These are phyloP conservation scores for Mugil cephalus DNA, from an alignment of 2,113 vertebrate genomes.

Conservation along the genomic window DNA sequence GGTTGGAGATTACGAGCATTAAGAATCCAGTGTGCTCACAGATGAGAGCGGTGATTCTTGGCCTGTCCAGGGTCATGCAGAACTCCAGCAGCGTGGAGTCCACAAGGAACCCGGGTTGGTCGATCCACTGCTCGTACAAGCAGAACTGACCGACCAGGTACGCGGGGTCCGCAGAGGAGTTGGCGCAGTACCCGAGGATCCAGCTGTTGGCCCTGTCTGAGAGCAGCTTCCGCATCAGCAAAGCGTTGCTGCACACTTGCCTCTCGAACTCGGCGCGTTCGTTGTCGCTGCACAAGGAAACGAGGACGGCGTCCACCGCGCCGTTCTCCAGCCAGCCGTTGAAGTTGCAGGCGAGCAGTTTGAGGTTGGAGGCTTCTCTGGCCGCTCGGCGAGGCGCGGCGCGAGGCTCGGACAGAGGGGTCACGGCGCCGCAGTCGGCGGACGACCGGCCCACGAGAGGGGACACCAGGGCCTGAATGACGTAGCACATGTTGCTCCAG, in stretches of 20 bases:
- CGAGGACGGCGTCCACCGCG: constrained; percentile 66
- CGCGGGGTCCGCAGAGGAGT: constrained; percentile 55
- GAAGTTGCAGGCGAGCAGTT: constrained; percentile 80
- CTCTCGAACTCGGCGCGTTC: constrained; percentile 72
- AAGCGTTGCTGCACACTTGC: constrained; percentile 75
- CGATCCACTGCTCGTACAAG: constrained; percentile 76
- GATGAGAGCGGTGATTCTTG: constrained; percentile 67
- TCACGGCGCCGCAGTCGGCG: constrained; percentile 47
- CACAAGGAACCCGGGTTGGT: constrained; percentile 14
- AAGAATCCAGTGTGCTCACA: constrained; percentile 79
- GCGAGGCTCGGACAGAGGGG: not conserved
- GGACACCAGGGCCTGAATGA: constrained; percentile 52
- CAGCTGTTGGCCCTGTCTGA: constrained; percentile 75
- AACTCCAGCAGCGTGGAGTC: constrained; percentile 69
- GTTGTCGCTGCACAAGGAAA: constrained; percentile 82
- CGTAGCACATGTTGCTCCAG: constrained; percentile 78
- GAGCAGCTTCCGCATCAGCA: constrained; percentile 75
- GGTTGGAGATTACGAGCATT: constrained; percentile 73
- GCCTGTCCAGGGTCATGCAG: constrained; percentile 79
- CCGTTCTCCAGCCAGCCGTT: constrained; percentile 67
- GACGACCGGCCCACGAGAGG: constrained; percentile 57
- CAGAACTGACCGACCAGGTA: constrained; percentile 78
- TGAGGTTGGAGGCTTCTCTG: constrained; percentile 73
- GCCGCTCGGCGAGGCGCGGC: constrained; percentile 25
- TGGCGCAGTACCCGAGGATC: constrained; percentile 81